Evolutionary conservation across 2,113 vertebrate species (phyloP).

Genomic region (Henicopernis longicauda): DNA sequence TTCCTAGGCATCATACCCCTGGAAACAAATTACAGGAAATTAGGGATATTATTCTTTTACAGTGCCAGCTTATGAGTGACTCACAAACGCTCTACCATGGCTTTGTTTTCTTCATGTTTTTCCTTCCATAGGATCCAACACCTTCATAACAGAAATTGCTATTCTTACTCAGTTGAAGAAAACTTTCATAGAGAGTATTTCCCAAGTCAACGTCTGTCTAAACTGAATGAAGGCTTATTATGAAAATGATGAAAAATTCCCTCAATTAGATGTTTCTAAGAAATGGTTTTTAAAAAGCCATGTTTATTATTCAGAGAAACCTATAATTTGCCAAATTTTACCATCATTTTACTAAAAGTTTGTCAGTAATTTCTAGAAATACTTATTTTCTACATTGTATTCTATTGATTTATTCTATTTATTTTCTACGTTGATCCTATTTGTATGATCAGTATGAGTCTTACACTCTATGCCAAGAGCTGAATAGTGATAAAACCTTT

Average conservation of each 20-base stretch:
- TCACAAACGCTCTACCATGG: background rate
- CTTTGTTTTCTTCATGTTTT: background rate
- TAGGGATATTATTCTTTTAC: background rate
- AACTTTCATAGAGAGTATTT: background rate
- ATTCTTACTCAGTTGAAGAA: background rate
- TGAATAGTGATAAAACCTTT: background rate
- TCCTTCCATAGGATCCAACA: rapidly evolving
- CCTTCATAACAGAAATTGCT: background rate
- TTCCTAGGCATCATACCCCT: background rate
- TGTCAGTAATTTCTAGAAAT: background rate
- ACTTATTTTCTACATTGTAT: background rate
- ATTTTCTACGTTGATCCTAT: background rate
- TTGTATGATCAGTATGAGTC: background rate
- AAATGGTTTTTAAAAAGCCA: background rate
- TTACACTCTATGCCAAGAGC: background rate
- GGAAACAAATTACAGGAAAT: background rate
- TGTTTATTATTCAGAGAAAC: background rate
- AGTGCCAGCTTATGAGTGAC: background rate
- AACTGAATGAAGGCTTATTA: background rate
- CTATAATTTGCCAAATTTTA: background rate
- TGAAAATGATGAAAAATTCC: background rate
- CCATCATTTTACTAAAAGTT: background rate
- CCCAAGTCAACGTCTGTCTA: background rate
- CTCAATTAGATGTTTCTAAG: background rate
- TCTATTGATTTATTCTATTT: background rate